Evolutionary conservation across 2,797 vertebrate genomes (phyloP).

Genomic region (Astyanax mexicanus): DNA sequence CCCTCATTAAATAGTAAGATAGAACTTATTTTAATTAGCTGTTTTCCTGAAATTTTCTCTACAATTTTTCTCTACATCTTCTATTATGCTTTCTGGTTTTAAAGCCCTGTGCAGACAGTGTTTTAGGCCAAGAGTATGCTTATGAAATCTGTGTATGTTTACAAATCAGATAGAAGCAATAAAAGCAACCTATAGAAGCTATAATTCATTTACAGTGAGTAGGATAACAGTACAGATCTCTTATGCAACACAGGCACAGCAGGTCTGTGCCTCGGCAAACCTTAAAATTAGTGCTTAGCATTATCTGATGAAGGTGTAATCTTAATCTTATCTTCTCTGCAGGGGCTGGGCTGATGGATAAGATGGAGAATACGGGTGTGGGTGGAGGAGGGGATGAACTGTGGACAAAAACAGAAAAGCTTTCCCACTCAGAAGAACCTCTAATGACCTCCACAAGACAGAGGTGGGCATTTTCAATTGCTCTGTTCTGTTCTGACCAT

Average conservation of each 20-base stretch:
- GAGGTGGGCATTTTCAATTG: conserved; percentile 22
- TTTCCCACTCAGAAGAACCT: conserved; percentile 49
- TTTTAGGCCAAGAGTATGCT: not conserved
- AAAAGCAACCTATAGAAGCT: conserved; percentile 59
- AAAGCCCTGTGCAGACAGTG: not conserved
- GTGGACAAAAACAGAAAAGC: conserved; percentile 19
- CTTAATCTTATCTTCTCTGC: conserved; percentile 67
- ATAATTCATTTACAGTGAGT: conserved; percentile 63
- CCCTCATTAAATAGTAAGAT: too few relatives aligned
- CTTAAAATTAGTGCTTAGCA: conserved; percentile 60
- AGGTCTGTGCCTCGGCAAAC: conserved; percentile 15
- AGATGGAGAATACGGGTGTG: conserved; percentile 39
- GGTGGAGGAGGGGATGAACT: conserved; percentile 36
- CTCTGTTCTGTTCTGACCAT: not conserved
- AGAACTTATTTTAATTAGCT: too few relatives aligned
- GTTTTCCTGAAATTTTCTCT: too few relatives aligned
- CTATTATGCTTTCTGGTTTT: not conserved
- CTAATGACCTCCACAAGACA: conserved; percentile 53
- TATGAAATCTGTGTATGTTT: conserved; percentile 20
- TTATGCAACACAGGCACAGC: conserved; percentile 21
- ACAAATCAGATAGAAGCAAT: conserved; percentile 65
- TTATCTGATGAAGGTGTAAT: conserved; percentile 69
- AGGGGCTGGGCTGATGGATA: conserved; percentile 22
- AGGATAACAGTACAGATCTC: conserved; percentile 26
- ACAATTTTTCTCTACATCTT: too few relatives aligned